phyloP scores from a whole-genome alignment of 2,888 invertebrate genomes.

The Tethea ocularis region DNA sequence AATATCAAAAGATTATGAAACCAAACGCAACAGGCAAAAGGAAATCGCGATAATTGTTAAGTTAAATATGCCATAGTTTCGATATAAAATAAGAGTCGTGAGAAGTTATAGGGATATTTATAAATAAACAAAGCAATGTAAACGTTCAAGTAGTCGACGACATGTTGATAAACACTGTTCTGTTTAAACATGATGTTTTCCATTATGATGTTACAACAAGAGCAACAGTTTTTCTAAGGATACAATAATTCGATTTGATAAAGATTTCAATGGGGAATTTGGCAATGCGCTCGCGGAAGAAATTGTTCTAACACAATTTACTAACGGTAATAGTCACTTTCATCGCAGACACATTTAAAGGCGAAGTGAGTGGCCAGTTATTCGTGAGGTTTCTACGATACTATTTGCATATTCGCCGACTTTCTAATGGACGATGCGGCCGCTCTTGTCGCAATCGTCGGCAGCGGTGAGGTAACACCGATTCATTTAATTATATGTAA shows the following conservation, averaged over 20 bases:
- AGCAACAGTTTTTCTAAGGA: constrained; percentile 32
- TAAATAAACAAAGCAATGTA: constrained; percentile 61
- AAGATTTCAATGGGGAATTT: constrained; percentile 45
- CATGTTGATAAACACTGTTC: constrained; percentile 63
- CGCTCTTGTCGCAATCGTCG: constrained; percentile 80
- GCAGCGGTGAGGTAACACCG: constrained; percentile 78
- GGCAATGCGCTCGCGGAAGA: constrained; percentile 62
- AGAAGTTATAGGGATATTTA: constrained; percentile 51
- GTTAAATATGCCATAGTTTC: constrained; percentile 8
- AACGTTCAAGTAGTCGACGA: constrained; percentile 51
- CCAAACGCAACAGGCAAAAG: not conserved
- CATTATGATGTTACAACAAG: constrained; percentile 46
- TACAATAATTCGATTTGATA: constrained; percentile 34
- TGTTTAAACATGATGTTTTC: constrained; percentile 59
- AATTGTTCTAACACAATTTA: constrained; percentile 77
- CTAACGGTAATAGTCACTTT: constrained; percentile 82
- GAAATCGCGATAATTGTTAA: not conserved
- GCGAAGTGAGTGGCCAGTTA: constrained; percentile 82
- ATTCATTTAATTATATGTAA: constrained; percentile 77
- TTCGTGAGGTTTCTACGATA: constrained; percentile 84
- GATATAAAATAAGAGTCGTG: constrained; percentile 43
- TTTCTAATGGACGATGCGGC: constrained; percentile 83
- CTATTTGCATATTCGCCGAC: constrained; percentile 84
- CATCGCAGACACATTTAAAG: constrained; percentile 81
- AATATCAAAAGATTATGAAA: not conserved